Percentiles rank a stretch among this genome's conserved stretches.
Evolutionary conservation across 2,888 invertebrate genomes (phyloP).

Genomic region (Creontiades dilutus): DNA sequence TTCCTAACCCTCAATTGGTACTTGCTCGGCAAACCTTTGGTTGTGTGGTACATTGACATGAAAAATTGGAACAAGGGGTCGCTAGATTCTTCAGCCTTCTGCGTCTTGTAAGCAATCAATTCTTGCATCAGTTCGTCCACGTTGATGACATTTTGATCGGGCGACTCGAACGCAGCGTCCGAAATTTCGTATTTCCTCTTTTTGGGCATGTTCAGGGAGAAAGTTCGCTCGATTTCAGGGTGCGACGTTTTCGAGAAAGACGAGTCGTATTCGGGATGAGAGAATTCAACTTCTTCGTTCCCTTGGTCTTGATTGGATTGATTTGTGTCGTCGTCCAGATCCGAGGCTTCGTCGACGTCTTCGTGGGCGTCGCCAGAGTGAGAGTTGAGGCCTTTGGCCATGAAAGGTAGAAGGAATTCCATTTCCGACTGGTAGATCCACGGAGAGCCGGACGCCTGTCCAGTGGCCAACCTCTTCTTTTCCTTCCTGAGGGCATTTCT

Average conservation of each 20-base stretch:
- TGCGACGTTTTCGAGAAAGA: not conserved
- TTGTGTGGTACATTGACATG: slow-evolving; percentile 55
- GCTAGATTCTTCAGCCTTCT: not conserved
- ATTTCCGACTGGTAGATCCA: not conserved
- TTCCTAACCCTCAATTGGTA: slow-evolving; percentile 27
- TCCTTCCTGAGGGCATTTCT: not conserved
- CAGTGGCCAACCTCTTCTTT: not conserved
- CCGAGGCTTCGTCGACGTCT: not conserved
- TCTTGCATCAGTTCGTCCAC: not conserved
- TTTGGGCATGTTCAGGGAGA: not conserved
- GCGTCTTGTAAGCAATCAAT: not conserved
- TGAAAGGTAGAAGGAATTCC: not conserved
- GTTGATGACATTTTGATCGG: not conserved
- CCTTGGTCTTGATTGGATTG: not conserved
- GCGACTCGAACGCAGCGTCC: not conserved
- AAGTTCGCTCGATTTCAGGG: not conserved
- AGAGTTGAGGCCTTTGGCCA: not conserved
- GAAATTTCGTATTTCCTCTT: slow-evolving; percentile 7
- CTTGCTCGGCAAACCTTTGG: slow-evolving; percentile 8
- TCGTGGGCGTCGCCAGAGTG: not conserved
- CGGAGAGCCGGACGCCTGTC: not conserved
- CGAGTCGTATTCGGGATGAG: not conserved
- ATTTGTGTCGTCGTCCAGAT: not conserved
- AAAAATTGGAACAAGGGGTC: slow-evolving; percentile 64
- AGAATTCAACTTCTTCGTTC: not conserved